These are phyloP conservation scores for Lasioglossum marginatum DNA, from an alignment of 2,888 invertebrate species.

Conservation along the genomic window DNA sequence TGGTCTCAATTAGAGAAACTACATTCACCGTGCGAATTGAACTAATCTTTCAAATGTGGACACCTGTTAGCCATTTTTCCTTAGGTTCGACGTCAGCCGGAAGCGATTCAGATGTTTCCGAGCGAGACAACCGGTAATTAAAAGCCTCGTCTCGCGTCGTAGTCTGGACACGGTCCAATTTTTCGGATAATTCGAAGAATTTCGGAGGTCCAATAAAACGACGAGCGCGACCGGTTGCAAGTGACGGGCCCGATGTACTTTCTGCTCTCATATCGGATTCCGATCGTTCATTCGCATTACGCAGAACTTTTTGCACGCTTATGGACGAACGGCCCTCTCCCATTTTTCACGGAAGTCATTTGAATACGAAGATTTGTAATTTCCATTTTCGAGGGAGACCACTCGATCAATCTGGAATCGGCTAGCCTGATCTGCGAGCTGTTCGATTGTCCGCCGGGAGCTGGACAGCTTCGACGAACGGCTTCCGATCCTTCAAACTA, in stretches of 20 bases:
- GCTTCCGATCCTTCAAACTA: not conserved
- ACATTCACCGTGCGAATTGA: not conserved
- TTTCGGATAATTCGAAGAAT: constrained; percentile 43
- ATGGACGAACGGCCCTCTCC: constrained; percentile 30
- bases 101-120: not conserved
- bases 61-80: not conserved
- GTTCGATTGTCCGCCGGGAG: not conserved
- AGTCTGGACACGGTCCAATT: constrained; percentile 21
- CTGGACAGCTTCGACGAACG: not conserved
- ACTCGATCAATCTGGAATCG: constrained; percentile 27
- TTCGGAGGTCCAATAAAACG: constrained; percentile 15
- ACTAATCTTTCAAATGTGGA: not conserved
- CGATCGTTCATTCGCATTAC: constrained; percentile 56
- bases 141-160: not conserved
- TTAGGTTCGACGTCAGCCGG: not conserved
- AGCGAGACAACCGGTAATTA: not conserved
- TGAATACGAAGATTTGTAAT: constrained; percentile 47
- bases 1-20: too few relatives aligned
- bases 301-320: constrained; percentile 38
- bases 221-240: constrained; percentile 49
- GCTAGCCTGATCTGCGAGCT: constrained; percentile 6
- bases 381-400: constrained; percentile 25
- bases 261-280: constrained; percentile 43
- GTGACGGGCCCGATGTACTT: constrained; percentile 45
- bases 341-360: constrained; percentile 43